Conservation (phyloP, 1,140 invertebrate species). For the Ooceraea biroi region DNA sequence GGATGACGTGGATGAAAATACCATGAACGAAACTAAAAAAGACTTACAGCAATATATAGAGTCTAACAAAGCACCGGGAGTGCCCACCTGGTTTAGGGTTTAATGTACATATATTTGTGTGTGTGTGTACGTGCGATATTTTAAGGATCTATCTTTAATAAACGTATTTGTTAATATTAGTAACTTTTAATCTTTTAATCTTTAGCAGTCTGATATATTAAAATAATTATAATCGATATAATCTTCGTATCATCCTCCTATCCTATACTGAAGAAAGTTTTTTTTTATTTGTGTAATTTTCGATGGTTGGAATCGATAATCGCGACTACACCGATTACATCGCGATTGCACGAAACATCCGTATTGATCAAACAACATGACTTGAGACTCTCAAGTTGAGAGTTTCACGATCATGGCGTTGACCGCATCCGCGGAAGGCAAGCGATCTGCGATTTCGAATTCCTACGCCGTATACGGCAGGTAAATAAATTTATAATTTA, state of each 20-base stretch:
- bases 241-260: too few species aligned
- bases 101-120: constrained; percentile 15
- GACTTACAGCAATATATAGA: constrained; percentile 84
- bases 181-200: too few species aligned
- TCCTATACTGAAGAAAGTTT: too few species aligned
- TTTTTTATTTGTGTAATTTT: too few species aligned
- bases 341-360: too few species aligned
- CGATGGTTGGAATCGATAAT: neutral
- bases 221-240: too few species aligned
- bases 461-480: constrained; percentile 83
- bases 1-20: constrained; percentile 82
- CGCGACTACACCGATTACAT: too few species aligned
- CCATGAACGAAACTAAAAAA: constrained; percentile 84
- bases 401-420: constrained; percentile 74
- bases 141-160: constrained; percentile 48
- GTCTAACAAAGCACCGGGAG: constrained; percentile 85
- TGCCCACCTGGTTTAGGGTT: constrained; percentile 88
- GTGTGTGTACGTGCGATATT: too few species aligned
- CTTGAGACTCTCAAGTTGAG: neutral
- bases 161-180: constrained; percentile 18
- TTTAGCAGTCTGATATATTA: too few species aligned
- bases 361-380: constrained; percentile 79
- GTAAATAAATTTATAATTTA: constrained; percentile 71
- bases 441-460: constrained; percentile 78
- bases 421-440: constrained; percentile 74